Evolutionary conservation across 1,140 invertebrate species (phyloP).

Genomic region (Drosophila repleta): DNA sequence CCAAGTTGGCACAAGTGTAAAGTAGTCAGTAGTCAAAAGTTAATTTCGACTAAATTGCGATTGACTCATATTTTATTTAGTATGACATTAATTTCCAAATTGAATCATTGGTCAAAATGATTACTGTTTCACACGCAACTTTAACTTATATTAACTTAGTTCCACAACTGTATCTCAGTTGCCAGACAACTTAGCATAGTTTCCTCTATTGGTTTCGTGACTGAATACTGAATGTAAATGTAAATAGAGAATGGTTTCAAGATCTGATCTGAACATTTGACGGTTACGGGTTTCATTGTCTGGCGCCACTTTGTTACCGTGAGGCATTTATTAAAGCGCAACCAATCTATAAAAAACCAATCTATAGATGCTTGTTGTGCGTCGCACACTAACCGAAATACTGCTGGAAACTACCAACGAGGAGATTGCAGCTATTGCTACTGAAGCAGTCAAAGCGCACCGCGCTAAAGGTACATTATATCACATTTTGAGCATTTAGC

Average conservation of each 20-base stretch:
- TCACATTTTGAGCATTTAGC: constrained; percentile 40
- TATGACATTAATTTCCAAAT: not conserved
- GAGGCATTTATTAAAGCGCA: constrained; percentile 35
- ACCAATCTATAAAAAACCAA: constrained; percentile 58
- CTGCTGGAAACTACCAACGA: constrained; percentile 96
- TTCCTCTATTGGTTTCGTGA: not conserved
- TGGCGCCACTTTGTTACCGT: constrained; percentile 43
- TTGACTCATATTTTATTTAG: not conserved
- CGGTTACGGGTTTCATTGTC: constrained; percentile 55
- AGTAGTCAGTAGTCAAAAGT: not conserved
- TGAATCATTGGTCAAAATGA: not conserved
- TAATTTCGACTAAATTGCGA: not conserved
- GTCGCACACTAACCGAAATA: constrained; percentile 94
- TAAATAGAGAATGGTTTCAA: not conserved
- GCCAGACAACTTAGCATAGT: too few species aligned
- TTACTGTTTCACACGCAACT: too few species aligned
- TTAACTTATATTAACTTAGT: too few species aligned
- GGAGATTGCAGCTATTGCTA: constrained; percentile 92
- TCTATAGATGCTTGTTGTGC: constrained; percentile 93
- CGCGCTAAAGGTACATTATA: constrained; percentile 80
- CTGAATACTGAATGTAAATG: not conserved
- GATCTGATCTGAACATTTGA: not conserved
- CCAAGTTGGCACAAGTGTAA: not conserved
- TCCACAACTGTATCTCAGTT: too few species aligned
- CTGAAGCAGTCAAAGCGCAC: constrained; percentile 85